Percentiles rank a stretch among this genome's conserved stretches.
Evolutionary conservation across 2,797 vertebrate species (phyloP).

Genomic region (Rachycentron canadum): DNA sequence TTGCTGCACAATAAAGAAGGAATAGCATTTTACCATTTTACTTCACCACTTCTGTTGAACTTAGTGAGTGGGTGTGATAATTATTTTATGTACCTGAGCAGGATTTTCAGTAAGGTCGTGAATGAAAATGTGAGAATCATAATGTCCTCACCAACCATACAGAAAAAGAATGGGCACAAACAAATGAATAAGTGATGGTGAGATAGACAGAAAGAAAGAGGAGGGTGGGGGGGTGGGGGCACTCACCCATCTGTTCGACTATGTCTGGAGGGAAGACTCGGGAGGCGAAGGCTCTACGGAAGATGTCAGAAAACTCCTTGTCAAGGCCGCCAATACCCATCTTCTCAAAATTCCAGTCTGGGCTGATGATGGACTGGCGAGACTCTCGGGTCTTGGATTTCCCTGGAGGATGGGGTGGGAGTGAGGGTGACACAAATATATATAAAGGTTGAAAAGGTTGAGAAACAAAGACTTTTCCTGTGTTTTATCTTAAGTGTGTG

Average conservation of each 20-base stretch:
- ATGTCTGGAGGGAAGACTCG: conserved; percentile 97
- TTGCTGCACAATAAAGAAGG: neutral
- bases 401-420: conserved; percentile 77
- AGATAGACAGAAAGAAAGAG: neutral
- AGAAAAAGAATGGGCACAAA: conserved; percentile 2
- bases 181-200: conserved; percentile 29
- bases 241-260: conserved; percentile 99
- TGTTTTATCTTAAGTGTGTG: no score
- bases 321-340: conserved; percentile 98
- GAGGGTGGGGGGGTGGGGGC: no score
- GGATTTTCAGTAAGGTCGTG: neutral
- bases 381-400: conserved; percentile 94
- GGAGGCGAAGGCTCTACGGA: conserved; percentile 95
- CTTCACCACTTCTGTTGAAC: neutral
- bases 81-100: neutral
- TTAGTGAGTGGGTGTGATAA: neutral
- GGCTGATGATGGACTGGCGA: conserved; percentile 97
- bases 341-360: conserved; percentile 98
- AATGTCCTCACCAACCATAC: neutral
- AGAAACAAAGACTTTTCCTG: no score
- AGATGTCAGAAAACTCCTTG: conserved; percentile 97
- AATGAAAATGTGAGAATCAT: neutral
- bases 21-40: neutral
- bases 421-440: neutral
- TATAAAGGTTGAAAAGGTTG: no score